Percentiles rank a stretch among this genome's conserved stretches.
These are phyloP conservation scores for Morphnarchus princeps DNA, from an alignment of 2,113 vertebrate species.

Conservation along the genomic window DNA sequence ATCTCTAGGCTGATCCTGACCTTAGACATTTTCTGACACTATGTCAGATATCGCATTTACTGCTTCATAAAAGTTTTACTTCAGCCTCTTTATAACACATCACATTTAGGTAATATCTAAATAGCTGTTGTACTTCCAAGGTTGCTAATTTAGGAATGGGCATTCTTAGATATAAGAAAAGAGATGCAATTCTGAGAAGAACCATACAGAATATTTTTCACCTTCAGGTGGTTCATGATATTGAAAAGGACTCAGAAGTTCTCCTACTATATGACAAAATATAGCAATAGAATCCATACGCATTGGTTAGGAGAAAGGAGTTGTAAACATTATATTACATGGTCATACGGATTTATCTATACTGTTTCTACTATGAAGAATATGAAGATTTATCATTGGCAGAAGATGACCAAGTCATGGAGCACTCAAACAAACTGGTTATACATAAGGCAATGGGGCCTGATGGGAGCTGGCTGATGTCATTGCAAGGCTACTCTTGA, in stretches of 20 bases:
- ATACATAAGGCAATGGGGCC: fast-evolving
- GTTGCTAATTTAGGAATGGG: not conserved
- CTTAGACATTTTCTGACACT: not conserved
- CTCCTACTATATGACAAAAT: not conserved
- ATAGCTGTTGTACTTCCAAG: not conserved
- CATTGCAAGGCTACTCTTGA: not conserved
- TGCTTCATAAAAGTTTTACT: not conserved
- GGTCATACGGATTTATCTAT: not conserved
- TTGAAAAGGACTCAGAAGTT: not conserved
- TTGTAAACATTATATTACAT: not conserved
- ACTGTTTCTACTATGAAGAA: not conserved
- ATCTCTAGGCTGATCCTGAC: not conserved
- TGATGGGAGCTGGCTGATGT: not conserved
- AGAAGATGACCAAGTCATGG: not conserved
- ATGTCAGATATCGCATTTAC: not conserved
- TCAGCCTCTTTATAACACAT: not conserved
- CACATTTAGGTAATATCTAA: not conserved
- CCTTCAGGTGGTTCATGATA: not conserved
- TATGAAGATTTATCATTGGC: not conserved
- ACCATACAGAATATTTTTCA: not conserved
- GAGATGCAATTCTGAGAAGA: not conserved
- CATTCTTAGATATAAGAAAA: not conserved
- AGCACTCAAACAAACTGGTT: not conserved
- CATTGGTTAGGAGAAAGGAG: not conserved
- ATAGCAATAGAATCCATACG: not conserved